Evolutionary conservation across 1,140 invertebrate genomes (phyloP), one percentile per base, ranked within the genome.

Genomic region (Trachymyrmex septentrionalis): DNA sequence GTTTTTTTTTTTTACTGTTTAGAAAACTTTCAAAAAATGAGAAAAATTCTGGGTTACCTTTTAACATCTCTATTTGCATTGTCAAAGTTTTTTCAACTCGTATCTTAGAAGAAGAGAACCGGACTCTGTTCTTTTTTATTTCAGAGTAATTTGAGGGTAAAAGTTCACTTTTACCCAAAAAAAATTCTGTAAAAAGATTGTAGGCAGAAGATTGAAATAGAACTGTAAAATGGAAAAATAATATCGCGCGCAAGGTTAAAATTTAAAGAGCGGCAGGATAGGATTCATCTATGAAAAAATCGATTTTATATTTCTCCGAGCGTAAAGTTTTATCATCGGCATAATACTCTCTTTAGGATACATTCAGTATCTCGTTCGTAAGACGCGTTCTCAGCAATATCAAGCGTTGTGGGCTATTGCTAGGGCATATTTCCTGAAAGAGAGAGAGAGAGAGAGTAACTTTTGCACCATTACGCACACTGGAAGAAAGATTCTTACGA

Each of bases 391-490:
- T 14, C 38, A 21, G 24, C 30, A 44, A 61, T 84, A 38, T 84
- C 27, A 27, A 38, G 67, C 67, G 66, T 71, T 44, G 24, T 69
- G n/a, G 16, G 57, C 7, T n/a, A 27, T 24, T n/a, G 53, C 24
- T 44, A 34, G 69, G 19, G 27, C 4, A 16, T 7, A 50, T 61
- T 82, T 34, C 19, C 19, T 12, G 24, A 34, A 21, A 48, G n/a
- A 44, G 57, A 48, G 30, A 34, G 44, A 30, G 24, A 71, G 3
- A 44, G 30, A 34, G 30, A 34, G 30, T 34, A 84, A 72, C 10
- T 21, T n/a, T 88, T 9, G 12, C 19, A 12, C 53, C 30, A 61
- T 84, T 75, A 87, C 61, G 67, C 69, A 75, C 69, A 50, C 24
- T 24, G 44, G 16, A 5, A 24, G 14, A 53, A 63, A 24, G 14